Base-by-base conservation (phyloP, 2,113 vertebrate genomes). In the Hippocampus barbouri region DNA sequence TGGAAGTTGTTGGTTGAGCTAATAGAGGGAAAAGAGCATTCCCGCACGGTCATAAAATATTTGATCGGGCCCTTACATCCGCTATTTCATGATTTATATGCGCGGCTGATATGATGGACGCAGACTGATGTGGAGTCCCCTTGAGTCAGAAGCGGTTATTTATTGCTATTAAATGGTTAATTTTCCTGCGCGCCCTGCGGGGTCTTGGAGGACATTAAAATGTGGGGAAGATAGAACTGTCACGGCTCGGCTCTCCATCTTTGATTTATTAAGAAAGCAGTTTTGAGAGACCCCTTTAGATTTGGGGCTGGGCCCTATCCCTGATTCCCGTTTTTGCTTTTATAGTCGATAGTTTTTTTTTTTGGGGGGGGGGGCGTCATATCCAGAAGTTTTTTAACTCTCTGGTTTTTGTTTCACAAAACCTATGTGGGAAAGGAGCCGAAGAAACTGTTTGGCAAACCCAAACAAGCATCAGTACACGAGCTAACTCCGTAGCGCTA, bases 121-220 rank as follows among this genome's bases (percentile, higher is more conserved):
- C 51, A 40, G 71, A 60, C 74, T 78, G 79, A 85, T 78, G 75
- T 82, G 65, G 81, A 83, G 84, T 84, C 79, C 85, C 82, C 72
- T 73, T 86, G 57, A 87, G 81, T 87, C 87, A 86, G 73, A 84
- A 80, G 84, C 76, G 77, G 86, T 86, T 89, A 89, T 89, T 87
- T 89, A 90, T 88, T 85, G 83, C 87, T 85, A 88, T 89, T 89
- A 89, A 88, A 89, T 89, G 82, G 86, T 86, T 90, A 80, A 86
- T 90, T 89, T 89, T 83, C 66, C 67, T 1, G 62, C 8, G 34
- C 84, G 79, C n/a, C 89, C 88, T 87, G 65, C 77, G 85, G 87
- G 34, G 87, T 86, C 84, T 66, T 64, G n/a, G 54, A 72, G 68
- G 45, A 71, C 75, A 12, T 57, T 79, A 70, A 85, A 76, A 87